Evolutionary conservation across 1,140 invertebrate species (phyloP).

Genomic region (Cydia splendana): DNA sequence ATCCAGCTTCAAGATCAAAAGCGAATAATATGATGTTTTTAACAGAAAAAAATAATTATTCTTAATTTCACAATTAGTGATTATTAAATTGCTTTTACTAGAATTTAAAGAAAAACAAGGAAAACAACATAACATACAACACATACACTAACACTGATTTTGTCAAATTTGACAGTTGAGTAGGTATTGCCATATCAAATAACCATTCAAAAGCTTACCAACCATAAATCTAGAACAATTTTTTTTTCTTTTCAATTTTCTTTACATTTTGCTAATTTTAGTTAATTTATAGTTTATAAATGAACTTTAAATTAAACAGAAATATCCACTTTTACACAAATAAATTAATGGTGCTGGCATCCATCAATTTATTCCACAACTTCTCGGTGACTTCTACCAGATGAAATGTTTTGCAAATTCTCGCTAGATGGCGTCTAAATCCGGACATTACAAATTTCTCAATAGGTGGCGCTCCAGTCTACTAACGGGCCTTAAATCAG

Average conservation of each 20-base stretch:
- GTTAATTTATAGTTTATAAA: too few species aligned
- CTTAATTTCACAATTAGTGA: background rate
- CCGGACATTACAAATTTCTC: background rate
- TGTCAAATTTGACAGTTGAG: background rate
- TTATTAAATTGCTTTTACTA: background rate
- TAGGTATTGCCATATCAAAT: conserved; percentile 1
- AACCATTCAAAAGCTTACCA: background rate
- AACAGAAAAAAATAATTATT: background rate
- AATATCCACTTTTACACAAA: too few species aligned
- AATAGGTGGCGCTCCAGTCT: background rate
- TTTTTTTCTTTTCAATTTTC: too few species aligned
- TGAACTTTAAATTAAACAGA: too few species aligned
- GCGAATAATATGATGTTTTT: background rate
- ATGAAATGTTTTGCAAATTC: background rate
- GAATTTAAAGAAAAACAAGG: background rate
- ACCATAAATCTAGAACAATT: too few species aligned
- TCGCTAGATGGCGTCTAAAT: background rate
- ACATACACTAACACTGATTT: background rate
- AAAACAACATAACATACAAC: background rate
- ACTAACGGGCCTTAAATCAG: background rate
- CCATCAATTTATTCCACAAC: background rate
- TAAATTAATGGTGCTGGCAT: background rate
- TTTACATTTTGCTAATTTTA: too few species aligned
- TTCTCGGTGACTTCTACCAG: background rate
- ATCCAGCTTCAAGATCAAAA: background rate